A percentile compares a stretch with the other conserved stretches of the same genome.
phyloP scores from a whole-genome alignment of 1,140 invertebrate species.

The Camponotus pennsylvanicus region DNA sequence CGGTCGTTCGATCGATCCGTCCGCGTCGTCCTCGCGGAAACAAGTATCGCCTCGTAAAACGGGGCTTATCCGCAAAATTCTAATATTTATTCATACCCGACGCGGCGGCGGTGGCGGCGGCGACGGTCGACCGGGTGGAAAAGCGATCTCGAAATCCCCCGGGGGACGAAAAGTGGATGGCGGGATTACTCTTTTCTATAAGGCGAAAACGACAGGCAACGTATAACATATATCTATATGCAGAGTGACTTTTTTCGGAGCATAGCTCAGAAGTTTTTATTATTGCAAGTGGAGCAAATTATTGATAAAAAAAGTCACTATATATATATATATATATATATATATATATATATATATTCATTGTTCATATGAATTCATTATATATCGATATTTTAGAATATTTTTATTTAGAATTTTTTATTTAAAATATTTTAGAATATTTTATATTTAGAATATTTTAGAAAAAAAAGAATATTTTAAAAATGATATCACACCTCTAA shows the following conservation, averaged over 20 bases:
- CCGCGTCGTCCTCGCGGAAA: slow-evolving; percentile 76
- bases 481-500: neutral
- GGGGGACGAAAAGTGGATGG: slow-evolving; percentile 82
- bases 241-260: slow-evolving; percentile 13
- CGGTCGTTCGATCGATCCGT: slow-evolving; percentile 79
- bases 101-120: slow-evolving; percentile 55
- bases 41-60: slow-evolving; percentile 85
- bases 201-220: slow-evolving; percentile 62
- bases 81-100: slow-evolving; percentile 85
- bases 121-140: slow-evolving; percentile 81
- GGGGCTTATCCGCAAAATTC: slow-evolving; percentile 84
- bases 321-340: neutral
- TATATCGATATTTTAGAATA: too few relatives aligned
- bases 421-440: too few relatives aligned
- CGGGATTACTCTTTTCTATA: slow-evolving; percentile 83
- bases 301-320: neutral
- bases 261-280: neutral
- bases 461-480: neutral
- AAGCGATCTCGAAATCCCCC: slow-evolving; percentile 82
- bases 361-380: neutral
- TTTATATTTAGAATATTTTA: too few relatives aligned
- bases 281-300: slow-evolving; percentile 6
- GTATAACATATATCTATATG: neutral
- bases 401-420: too few relatives aligned
- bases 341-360: neutral